These are phyloP conservation scores for Antitype chi DNA, from an alignment of 2,888 invertebrate species.

Conservation along the genomic window DNA sequence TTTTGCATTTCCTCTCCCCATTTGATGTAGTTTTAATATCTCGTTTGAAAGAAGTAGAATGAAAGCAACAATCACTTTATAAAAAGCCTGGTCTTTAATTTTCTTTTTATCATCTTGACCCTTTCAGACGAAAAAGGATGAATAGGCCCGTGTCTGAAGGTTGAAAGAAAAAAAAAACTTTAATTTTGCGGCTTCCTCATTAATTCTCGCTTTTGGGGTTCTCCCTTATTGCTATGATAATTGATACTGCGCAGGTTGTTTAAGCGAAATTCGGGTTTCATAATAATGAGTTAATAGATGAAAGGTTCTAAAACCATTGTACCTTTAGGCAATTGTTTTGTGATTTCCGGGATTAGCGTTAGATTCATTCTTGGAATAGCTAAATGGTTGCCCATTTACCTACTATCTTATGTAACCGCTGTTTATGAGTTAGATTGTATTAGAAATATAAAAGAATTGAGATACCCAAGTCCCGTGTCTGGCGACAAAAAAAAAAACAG, in stretches of 20 bases:
- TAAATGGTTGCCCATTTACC: background rate
- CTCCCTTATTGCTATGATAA: slow-evolving; percentile 68
- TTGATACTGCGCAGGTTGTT: slow-evolving; percentile 67
- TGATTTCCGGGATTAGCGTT: slow-evolving; percentile 16
- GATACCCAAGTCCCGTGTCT: background rate
- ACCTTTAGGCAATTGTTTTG: slow-evolving; percentile 27
- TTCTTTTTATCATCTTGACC: slow-evolving; percentile 76
- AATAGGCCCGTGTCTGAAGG: slow-evolving; percentile 65
- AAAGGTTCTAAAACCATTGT: slow-evolving; percentile 29
- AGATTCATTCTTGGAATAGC: slow-evolving; percentile 5
- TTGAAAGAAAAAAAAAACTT: slow-evolving; percentile 65
- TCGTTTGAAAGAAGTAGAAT: slow-evolving; percentile 60
- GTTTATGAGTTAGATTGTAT: background rate
- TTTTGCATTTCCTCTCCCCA: slow-evolving; percentile 64
- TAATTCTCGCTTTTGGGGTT: slow-evolving; percentile 67
- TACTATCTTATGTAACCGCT: background rate
- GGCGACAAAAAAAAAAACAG: background rate
- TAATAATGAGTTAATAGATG: slow-evolving; percentile 45
- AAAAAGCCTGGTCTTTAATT: slow-evolving; percentile 77
- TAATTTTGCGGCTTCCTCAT: slow-evolving; percentile 72
- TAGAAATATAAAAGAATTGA: background rate
- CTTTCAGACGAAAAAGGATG: slow-evolving; percentile 74
- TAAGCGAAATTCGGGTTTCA: slow-evolving; percentile 53
- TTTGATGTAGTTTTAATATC: slow-evolving; percentile 77
- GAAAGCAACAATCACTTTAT: slow-evolving; percentile 76